Conservation (phyloP, 30 jellyfish, hydroid and myxozoan genomes). For the Hydractinia echinata region DNA sequence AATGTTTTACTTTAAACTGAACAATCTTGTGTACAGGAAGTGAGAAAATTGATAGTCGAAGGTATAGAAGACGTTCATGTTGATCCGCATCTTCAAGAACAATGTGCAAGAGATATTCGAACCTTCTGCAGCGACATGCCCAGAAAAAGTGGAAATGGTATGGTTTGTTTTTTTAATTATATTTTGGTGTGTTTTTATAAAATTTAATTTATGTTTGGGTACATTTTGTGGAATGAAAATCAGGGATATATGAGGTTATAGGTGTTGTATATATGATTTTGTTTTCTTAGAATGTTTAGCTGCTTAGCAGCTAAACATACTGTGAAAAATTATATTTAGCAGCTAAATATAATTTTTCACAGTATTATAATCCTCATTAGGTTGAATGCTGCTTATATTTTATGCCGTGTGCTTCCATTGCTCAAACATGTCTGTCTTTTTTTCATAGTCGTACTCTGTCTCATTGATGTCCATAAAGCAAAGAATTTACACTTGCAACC, state of each 20-base stretch:
- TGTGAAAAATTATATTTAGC: too few relatives aligned
- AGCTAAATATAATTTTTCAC: too few relatives aligned
- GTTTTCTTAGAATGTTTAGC: too few relatives aligned
- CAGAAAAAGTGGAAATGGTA: constrained; percentile 71
- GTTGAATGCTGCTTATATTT: too few relatives aligned
- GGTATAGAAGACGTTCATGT: constrained; percentile 77
- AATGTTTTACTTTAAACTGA: background rate
- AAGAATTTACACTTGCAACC: constrained; percentile 54
- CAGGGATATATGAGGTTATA: background rate
- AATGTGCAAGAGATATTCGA: constrained; percentile 66
- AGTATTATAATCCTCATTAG: too few relatives aligned
- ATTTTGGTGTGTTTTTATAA: background rate
- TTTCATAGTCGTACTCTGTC: constrained; percentile 60
- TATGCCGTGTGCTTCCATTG: too few relatives aligned
- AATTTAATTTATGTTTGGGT: too few relatives aligned
- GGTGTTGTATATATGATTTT: background rate
- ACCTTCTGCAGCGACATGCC: constrained; percentile 56
- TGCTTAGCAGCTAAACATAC: too few relatives aligned
- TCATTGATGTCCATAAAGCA: constrained; percentile 80
- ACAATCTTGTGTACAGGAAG: constrained; percentile 48
- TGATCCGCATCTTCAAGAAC: constrained; percentile 72
- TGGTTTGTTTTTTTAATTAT: background rate
- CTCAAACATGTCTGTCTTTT: background rate
- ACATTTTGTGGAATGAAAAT: background rate
- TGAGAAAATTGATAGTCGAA: constrained; percentile 62